A percentile compares a stretch with the other conserved stretches of the same genome.
phyloP scores from a whole-genome alignment of 2,113 vertebrate genomes.

The Gymnogyps californianus region DNA sequence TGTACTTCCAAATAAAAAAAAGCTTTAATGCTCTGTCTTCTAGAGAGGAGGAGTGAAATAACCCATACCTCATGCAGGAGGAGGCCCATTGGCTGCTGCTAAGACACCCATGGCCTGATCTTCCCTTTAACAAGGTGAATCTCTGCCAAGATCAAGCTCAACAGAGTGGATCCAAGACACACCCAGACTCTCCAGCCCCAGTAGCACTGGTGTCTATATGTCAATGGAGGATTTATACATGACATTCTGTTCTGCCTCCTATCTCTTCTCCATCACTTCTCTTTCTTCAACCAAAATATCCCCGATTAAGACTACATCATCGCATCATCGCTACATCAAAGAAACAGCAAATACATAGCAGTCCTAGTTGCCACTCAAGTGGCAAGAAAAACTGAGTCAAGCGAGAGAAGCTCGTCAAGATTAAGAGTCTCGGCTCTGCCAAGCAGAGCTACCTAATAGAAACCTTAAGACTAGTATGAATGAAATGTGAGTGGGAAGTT shows the following conservation, averaged over 20 bases:
- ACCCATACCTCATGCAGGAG: background rate
- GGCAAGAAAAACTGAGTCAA: background rate
- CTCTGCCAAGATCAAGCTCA: background rate
- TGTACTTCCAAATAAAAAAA: background rate
- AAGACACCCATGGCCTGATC: background rate
- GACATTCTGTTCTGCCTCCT: background rate
- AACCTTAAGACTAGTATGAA: background rate
- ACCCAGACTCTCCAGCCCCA: background rate
- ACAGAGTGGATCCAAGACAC: background rate
- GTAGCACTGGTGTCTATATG: background rate
- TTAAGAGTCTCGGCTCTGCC: background rate
- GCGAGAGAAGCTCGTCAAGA: background rate
- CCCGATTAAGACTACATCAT: background rate
- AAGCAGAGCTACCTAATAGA: background rate
- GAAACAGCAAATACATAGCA: background rate
- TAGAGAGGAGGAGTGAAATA: background rate
- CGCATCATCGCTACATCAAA: background rate
- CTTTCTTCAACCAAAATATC: background rate
- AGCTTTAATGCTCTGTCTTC: background rate
- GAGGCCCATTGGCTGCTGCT: background rate
- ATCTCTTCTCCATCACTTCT: background rate
- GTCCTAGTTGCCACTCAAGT: background rate
- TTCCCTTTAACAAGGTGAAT: background rate
- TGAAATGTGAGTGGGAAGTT: background rate
- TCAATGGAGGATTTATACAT: background rate